Evolutionary conservation across 2,888 invertebrate species (phyloP).

Genomic region (Busseola fusca): DNA sequence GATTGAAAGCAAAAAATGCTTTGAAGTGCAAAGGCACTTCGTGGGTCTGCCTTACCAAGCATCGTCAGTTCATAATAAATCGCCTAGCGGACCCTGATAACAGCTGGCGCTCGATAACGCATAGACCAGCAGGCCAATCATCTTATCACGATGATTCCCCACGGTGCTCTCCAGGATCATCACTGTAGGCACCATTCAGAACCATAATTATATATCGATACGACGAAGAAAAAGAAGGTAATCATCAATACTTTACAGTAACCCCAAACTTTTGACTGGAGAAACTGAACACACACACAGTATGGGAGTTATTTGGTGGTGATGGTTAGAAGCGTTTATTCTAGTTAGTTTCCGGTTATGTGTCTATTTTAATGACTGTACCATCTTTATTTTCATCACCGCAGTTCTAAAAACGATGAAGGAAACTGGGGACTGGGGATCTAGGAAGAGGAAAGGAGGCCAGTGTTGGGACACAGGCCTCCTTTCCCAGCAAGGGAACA

Average conservation of each 20-base stretch:
- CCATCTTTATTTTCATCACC: not conserved
- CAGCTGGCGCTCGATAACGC: too few species aligned
- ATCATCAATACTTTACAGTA: not conserved
- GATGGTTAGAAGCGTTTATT: too few species aligned
- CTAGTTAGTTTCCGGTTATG: not conserved
- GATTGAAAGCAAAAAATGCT: not conserved
- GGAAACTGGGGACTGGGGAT: too few species aligned
- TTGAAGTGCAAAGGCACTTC: not conserved
- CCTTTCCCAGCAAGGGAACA: not conserved
- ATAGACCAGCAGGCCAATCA: too few species aligned
- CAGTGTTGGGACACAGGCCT: too few species aligned
- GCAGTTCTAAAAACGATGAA: not conserved
- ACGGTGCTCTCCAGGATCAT: not conserved
- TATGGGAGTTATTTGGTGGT: not conserved
- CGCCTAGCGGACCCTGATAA: too few species aligned
- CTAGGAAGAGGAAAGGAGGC: not conserved
- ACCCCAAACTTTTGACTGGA: not conserved
- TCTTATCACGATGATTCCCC: not conserved
- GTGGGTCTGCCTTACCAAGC: not conserved
- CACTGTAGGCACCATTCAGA: not conserved
- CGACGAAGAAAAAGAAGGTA: not conserved
- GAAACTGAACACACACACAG: too few species aligned
- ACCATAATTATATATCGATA: not conserved
- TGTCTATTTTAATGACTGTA: not conserved
- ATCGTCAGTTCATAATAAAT: too few species aligned